A percentile compares a stretch with the other conserved stretches of the same genome.
phyloP scores from a whole-genome alignment of 2,888 invertebrate species.

The Calephelis perditalis region DNA sequence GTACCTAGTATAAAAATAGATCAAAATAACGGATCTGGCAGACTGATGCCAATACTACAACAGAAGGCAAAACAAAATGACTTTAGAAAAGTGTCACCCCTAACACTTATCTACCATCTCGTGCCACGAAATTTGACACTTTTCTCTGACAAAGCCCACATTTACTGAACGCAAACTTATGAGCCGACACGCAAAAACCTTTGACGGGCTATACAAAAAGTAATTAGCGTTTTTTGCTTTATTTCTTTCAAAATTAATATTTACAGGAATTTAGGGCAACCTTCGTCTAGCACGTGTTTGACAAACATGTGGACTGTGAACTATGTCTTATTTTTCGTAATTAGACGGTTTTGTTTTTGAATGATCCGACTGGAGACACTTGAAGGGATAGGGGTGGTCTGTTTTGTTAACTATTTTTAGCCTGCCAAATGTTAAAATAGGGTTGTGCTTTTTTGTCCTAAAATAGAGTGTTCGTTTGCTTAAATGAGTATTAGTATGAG shows the following conservation, averaged over 20 bases:
- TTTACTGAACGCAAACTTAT: constrained; percentile 61
- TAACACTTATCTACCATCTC: constrained; percentile 63
- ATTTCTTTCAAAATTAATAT: constrained; percentile 67
- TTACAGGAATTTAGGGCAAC: constrained; percentile 59
- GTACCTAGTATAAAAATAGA: no score
- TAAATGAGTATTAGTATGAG: no score
- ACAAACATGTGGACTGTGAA: constrained; percentile 56
- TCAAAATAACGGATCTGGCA: no score
- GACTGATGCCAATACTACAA: no score
- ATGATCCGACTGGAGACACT: constrained; percentile 31
- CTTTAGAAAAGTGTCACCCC: constrained; percentile 43
- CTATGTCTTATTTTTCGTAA: constrained; percentile 75
- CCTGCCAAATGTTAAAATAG: background rate
- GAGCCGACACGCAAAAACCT: constrained; percentile 61
- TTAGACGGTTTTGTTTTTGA: constrained; percentile 65
- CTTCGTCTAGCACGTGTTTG: constrained; percentile 67
- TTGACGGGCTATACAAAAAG: constrained; percentile 57
- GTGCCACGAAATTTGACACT: constrained; percentile 77
- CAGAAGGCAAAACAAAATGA: no score
- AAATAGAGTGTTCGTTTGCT: no score
- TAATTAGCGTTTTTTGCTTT: constrained; percentile 68
- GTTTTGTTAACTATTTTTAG: constrained; percentile 11
- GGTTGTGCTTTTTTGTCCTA: background rate
- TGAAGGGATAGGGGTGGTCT: constrained; percentile 55
- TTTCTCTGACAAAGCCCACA: constrained; percentile 75